Conservation (phyloP, 2,113 vertebrate genomes). For the Tor tambroides region DNA sequence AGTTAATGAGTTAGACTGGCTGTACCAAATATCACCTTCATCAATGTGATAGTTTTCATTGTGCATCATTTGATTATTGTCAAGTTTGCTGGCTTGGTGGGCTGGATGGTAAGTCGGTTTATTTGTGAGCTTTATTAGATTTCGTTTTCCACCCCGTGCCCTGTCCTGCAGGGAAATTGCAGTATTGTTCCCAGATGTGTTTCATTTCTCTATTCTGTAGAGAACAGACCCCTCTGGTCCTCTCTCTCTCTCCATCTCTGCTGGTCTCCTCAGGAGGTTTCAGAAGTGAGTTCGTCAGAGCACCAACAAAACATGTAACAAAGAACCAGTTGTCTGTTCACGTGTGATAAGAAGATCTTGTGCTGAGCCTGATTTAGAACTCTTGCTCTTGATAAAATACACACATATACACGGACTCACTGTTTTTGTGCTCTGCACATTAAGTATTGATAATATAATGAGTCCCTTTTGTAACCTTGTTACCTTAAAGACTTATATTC, state of each 20-base stretch:
- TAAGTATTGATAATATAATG: neutral
- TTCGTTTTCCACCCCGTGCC: neutral
- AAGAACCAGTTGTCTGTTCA: slow-evolving; percentile 28
- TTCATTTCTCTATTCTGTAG: neutral
- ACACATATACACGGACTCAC: neutral
- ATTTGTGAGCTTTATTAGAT: neutral
- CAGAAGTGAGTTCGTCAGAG: neutral
- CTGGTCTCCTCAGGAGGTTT: slow-evolving; percentile 11
- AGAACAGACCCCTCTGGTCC: neutral
- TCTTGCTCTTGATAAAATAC: neutral
- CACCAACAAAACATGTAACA: neutral
- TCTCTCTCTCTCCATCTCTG: neutral
- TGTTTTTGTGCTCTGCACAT: neutral
- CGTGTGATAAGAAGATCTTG: slow-evolving; percentile 40
- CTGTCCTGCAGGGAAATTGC: neutral
- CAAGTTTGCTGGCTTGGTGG: neutral
- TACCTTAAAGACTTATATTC: neutral
- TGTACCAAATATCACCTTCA: neutral
- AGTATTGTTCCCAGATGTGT: neutral
- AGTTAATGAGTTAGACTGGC: neutral
- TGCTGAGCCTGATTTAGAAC: slow-evolving; percentile 29
- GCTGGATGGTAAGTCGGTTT: neutral
- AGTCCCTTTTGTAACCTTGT: neutral
- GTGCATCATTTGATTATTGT: neutral
- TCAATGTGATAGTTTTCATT: neutral